A percentile compares a stretch with the other conserved stretches of the same genome.
These are phyloP conservation scores for Seira ritae DNA, from an alignment of 2,888 invertebrate genomes.

Conservation along the genomic window DNA sequence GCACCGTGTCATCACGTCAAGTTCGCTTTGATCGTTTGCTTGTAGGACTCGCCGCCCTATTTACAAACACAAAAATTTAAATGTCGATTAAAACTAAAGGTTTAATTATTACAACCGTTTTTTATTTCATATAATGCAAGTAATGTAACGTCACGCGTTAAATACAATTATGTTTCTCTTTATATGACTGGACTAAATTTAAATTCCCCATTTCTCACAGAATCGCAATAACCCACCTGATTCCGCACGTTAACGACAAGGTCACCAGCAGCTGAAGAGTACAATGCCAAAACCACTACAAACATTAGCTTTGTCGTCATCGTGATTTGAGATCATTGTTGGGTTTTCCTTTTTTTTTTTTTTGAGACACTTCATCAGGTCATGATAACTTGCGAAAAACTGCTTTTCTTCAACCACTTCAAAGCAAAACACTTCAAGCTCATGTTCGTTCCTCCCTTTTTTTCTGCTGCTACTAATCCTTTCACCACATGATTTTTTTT, in stretches of 20 bases:
- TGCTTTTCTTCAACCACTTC: neutral
- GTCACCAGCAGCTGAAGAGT: constrained; percentile 16
- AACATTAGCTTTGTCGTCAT: neutral
- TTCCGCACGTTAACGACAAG: constrained; percentile 44
- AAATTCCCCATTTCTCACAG: no score
- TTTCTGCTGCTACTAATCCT: no score
- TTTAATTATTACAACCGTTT: neutral
- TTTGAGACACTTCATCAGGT: neutral
- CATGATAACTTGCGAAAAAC: neutral
- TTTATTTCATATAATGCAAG: neutral
- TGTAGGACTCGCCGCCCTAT: constrained; percentile 57
- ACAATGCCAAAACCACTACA: neutral
- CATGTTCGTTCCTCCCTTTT: neutral
- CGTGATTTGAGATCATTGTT: neutral
- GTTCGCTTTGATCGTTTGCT: constrained; percentile 50
- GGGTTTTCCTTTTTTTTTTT: neutral
- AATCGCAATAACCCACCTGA: constrained; percentile 27
- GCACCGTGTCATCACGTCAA: constrained; percentile 48
- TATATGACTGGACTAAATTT: no score
- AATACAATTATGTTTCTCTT: no score
- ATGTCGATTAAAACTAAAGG: neutral
- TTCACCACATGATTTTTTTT: no score
- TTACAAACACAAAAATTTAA: constrained; percentile 9
- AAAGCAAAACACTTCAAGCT: neutral
- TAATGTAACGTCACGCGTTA: no score